phyloP scores from a whole-genome alignment of 2,888 invertebrate species.

The Pyralis farinalis region DNA sequence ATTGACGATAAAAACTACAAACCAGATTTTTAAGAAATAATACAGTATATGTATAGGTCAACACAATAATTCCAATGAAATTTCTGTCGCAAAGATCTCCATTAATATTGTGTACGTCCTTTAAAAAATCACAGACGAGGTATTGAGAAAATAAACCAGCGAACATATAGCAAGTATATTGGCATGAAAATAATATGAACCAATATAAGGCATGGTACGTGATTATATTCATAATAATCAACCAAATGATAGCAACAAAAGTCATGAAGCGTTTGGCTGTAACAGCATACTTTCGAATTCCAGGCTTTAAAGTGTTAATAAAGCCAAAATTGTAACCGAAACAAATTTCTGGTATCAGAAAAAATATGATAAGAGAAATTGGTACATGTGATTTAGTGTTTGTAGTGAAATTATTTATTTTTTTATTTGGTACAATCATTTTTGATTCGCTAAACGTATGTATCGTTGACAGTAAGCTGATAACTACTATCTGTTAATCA shows the following conservation, averaged over 20 bases:
- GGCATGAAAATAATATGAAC: background rate
- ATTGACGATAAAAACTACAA: too few species aligned
- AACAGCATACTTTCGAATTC: background rate
- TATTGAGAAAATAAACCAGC: background rate
- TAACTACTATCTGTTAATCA: too few species aligned
- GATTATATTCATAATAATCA: background rate
- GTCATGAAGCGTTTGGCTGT: background rate
- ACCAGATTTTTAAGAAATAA: background rate
- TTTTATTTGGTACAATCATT: background rate
- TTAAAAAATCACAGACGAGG: background rate
- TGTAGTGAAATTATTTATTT: background rate
- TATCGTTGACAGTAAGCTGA: too few species aligned
- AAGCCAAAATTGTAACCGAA: background rate
- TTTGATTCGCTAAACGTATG: background rate
- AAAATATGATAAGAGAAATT: background rate
- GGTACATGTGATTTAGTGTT: background rate
- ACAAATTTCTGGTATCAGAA: background rate
- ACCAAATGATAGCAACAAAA: background rate
- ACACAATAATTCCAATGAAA: background rate
- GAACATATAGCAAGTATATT: background rate
- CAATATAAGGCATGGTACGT: too few species aligned
- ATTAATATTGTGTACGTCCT: background rate
- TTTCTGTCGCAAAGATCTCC: background rate
- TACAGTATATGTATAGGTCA: background rate
- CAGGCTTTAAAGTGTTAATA: background rate